Conservation (phyloP, 2,888 invertebrate genomes). For the Psylliodes chrysocephalus region DNA sequence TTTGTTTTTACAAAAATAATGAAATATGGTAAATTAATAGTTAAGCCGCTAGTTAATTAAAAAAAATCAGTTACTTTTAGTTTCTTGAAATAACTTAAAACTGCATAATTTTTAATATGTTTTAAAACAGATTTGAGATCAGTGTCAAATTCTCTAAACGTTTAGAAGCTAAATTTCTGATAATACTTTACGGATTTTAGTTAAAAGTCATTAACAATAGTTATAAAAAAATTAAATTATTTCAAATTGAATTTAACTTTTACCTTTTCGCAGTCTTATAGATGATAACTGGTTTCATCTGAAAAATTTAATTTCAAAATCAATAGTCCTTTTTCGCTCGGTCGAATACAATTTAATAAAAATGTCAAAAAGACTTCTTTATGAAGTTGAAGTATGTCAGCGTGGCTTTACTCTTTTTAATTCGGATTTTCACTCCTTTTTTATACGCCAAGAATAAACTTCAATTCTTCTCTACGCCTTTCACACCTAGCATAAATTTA, state of each 20-base stretch:
- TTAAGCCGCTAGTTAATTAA: too few relatives aligned
- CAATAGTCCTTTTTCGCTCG: slow-evolving; percentile 12
- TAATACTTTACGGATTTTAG: too few relatives aligned
- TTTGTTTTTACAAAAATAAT: too few relatives aligned
- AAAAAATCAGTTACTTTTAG: too few relatives aligned
- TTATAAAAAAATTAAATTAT: neutral
- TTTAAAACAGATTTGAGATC: too few relatives aligned
- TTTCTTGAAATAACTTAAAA: too few relatives aligned
- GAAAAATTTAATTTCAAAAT: slow-evolving; percentile 1
- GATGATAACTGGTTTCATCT: slow-evolving; percentile 3
- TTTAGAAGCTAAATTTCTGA: too few relatives aligned
- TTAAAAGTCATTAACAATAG: too few relatives aligned
- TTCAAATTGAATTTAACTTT: neutral
- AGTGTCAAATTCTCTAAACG: too few relatives aligned
- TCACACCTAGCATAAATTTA: slow-evolving; percentile 4
- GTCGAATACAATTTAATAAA: slow-evolving; percentile 14
- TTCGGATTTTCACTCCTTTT: slow-evolving; percentile 5
- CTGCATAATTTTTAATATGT: too few relatives aligned
- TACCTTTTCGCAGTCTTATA: neutral
- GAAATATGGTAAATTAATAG: too few relatives aligned
- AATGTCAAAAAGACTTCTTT: neutral
- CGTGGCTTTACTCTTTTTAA: neutral
- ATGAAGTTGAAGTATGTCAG: slow-evolving; percentile 5
- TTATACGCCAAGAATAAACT: slow-evolving; percentile 11
- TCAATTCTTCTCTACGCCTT: neutral